phyloP scores from a whole-genome alignment of 2,113 vertebrate species.

The Lophochroa leadbeateri region DNA sequence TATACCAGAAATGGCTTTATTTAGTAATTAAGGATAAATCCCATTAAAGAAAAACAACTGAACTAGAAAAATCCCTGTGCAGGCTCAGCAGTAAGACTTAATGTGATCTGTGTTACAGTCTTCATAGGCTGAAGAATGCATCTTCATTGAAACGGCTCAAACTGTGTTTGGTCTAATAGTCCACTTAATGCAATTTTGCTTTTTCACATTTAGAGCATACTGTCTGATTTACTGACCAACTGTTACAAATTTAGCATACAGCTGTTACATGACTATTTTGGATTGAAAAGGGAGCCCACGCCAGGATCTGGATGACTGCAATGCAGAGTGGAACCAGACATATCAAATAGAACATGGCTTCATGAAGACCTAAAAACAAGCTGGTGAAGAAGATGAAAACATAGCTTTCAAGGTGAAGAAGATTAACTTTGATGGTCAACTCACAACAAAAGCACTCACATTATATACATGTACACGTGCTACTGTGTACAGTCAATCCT shows the following conservation, averaged over 20 bases:
- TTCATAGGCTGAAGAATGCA: neutral
- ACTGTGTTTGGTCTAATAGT: neutral
- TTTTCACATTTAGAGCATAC: neutral
- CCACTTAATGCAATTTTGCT: neutral
- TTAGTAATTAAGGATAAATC: neutral
- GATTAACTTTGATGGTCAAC: neutral
- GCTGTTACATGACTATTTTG: constrained; percentile 79
- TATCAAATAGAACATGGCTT: constrained; percentile 85
- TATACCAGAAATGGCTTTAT: neutral
- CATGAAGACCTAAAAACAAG: constrained; percentile 75
- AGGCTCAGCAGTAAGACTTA: neutral
- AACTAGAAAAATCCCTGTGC: neutral
- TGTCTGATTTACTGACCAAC: neutral
- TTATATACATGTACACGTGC: neutral
- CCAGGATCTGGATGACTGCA: constrained; percentile 78
- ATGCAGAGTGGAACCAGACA: constrained; percentile 84
- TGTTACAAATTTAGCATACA: neutral
- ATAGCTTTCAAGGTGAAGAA: neutral
- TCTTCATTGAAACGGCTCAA: neutral
- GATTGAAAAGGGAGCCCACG: constrained; percentile 86
- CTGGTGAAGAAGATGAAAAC: constrained; percentile 64
- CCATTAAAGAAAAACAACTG: neutral
- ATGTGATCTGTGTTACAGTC: neutral
- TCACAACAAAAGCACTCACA: neutral
- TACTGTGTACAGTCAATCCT: neutral